phyloP scores from a whole-genome alignment of 2,113 vertebrate genomes.

The Leiothrix lutea region DNA sequence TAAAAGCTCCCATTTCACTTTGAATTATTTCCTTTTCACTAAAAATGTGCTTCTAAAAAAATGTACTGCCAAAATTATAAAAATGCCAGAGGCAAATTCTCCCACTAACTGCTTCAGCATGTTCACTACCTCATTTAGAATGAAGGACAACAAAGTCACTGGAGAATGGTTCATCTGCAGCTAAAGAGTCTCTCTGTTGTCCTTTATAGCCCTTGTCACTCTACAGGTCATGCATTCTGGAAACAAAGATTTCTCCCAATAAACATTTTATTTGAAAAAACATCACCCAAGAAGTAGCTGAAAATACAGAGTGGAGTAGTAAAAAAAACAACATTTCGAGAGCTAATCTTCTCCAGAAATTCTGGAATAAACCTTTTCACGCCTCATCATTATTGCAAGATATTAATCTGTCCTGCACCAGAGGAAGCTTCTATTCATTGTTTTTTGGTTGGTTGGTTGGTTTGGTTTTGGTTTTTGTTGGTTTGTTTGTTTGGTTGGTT shows the following conservation, averaged over 20 bases:
- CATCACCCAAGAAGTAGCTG: not conserved
- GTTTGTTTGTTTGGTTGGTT: not conserved
- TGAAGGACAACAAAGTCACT: not conserved
- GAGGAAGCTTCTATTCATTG: not conserved
- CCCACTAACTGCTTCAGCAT: not conserved
- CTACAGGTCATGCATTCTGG: not conserved
- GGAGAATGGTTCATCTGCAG: not conserved
- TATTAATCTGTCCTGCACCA: not conserved
- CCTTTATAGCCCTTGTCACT: not conserved
- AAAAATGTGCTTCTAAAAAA: not conserved
- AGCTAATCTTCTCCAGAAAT: not conserved
- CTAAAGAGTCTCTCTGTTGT: not conserved
- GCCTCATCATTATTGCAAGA: not conserved
- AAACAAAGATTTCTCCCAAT: not conserved
- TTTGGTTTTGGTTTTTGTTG: not conserved
- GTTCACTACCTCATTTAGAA: not conserved
- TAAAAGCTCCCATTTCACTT: not conserved
- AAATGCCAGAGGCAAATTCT: not conserved
- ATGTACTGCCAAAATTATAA: not conserved
- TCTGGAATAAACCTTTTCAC: not conserved
- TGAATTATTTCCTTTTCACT: not conserved
- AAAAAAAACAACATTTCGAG: not conserved
- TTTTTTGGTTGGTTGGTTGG: too few species aligned
- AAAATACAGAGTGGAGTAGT: not conserved
- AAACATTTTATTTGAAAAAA: not conserved